phyloP scores from a whole-genome alignment of 53 echinoderm and acorn worm genomes.

The Apostichopus leukothele region DNA sequence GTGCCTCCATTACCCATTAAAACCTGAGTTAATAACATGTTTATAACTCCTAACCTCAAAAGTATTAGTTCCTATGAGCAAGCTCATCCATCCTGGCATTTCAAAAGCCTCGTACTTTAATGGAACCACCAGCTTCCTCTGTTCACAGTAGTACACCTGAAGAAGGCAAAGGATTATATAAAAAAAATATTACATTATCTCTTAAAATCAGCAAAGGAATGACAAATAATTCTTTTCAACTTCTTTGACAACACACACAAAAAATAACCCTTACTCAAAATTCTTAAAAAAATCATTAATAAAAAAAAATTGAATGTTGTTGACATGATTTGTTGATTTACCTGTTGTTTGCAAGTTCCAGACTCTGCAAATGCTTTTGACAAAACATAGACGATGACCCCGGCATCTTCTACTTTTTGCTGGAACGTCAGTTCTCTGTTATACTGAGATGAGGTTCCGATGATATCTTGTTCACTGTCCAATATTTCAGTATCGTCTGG shows the following conservation, averaged over 20 bases:
- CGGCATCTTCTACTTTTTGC: constrained; percentile 86
- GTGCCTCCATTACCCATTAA: no score
- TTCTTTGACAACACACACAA: neutral
- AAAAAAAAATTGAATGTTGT: no score
- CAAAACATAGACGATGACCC: constrained; percentile 78
- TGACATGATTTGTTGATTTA: neutral
- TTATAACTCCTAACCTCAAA: constrained; percentile 67
- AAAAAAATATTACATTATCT: neutral
- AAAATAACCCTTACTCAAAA: neutral
- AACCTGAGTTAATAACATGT: no score
- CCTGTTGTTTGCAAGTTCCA: constrained; percentile 88
- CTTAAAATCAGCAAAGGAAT: neutral
- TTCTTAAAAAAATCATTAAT: no score
- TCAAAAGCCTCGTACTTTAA: constrained; percentile 96
- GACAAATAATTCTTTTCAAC: neutral
- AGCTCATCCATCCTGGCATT: constrained; percentile 99
- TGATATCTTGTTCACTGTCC: constrained; percentile 50
- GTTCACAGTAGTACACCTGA: constrained; percentile 97
- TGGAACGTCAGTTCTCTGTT: constrained; percentile 71
- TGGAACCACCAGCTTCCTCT: constrained; percentile 86
- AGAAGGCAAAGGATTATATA: neutral
- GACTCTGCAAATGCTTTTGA: constrained; percentile 93
- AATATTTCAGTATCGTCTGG: constrained; percentile 56
- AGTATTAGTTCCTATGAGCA: constrained; percentile 91
- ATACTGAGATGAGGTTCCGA: constrained; percentile 25